Conservation (phyloP, 2,113 vertebrate species). For the Bagarius yarrelli region DNA sequence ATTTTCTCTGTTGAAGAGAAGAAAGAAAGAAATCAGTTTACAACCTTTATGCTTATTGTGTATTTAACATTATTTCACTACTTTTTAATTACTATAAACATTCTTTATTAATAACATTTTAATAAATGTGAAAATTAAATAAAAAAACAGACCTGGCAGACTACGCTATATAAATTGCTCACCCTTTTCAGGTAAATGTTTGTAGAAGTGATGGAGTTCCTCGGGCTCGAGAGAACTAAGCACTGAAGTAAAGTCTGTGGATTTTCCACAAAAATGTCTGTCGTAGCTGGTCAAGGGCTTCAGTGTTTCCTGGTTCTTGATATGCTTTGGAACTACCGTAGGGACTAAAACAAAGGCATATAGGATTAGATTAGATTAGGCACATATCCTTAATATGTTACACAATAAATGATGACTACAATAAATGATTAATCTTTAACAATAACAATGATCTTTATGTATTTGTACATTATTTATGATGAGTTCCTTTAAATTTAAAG, state of each 20-base stretch:
- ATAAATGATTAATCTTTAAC: no score
- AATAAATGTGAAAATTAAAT: background rate
- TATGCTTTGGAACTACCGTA: conserved; percentile 62
- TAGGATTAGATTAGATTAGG: no score
- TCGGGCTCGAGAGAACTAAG: conserved; percentile 63
- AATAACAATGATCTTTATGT: no score
- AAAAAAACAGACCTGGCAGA: background rate
- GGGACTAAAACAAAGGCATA: conserved; percentile 66
- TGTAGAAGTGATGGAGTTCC: conserved; percentile 63
- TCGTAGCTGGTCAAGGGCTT: conserved; percentile 68
- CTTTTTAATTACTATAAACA: no score
- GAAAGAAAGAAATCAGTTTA: background rate
- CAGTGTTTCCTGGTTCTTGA: conserved; percentile 61
- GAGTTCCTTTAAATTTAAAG: no score
- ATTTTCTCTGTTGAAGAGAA: conserved; percentile 19
- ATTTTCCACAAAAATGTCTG: conserved; percentile 67
- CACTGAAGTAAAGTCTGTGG: conserved; percentile 58
- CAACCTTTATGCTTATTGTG: background rate
- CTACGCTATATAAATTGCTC: conserved; percentile 5
- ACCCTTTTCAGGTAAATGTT: conserved; percentile 65
- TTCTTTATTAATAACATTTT: no score
- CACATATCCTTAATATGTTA: no score
- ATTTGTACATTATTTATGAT: no score
- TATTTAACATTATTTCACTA: no score
- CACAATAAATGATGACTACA: no score